Conservation (phyloP, 2,888 invertebrate species). For the Drosophila flavopinicola region DNA sequence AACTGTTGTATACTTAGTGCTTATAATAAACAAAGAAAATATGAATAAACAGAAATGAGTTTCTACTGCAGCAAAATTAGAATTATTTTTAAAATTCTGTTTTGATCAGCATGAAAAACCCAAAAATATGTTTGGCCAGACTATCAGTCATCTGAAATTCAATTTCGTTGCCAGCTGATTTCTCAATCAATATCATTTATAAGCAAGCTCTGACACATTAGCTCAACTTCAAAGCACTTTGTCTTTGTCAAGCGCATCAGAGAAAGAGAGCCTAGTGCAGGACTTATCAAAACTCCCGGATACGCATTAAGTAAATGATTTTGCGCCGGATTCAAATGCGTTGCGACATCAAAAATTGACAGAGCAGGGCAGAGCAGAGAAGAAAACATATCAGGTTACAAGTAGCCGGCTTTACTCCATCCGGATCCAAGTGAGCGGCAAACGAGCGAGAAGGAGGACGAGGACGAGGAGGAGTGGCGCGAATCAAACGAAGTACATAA, state of each 20-base stretch:
- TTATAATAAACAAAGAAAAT: too few relatives aligned
- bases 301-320: conserved; percentile 74
- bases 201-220: conserved; percentile 44
- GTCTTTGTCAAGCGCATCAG: conserved; percentile 55
- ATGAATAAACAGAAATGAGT: too few relatives aligned
- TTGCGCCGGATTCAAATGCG: conserved; percentile 56
- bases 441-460: conserved; percentile 12
- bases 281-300: conserved; percentile 40
- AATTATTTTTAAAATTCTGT: conserved; percentile 4
- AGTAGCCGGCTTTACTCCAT: conserved; percentile 20
- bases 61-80: too few relatives aligned
- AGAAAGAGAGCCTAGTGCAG: background rate
- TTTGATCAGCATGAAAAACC: too few relatives aligned
- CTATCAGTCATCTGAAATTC: conserved; percentile 16
- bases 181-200: conserved; percentile 75
- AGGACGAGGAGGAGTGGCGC: conserved; percentile 1
- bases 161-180: conserved; percentile 44
- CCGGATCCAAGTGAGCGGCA: conserved; percentile 65
- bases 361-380: conserved; percentile 44
- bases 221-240: conserved; percentile 70
- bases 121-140: too few relatives aligned
- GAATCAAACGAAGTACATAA: conserved; percentile 64
- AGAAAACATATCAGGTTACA: conserved; percentile 76
- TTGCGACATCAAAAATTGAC: conserved; percentile 70
- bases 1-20: too few relatives aligned